Percentiles rank a stretch among this genome's conserved stretches.
phyloP scores from a whole-genome alignment of 2,113 vertebrate genomes.

The Tinamus guttatus region DNA sequence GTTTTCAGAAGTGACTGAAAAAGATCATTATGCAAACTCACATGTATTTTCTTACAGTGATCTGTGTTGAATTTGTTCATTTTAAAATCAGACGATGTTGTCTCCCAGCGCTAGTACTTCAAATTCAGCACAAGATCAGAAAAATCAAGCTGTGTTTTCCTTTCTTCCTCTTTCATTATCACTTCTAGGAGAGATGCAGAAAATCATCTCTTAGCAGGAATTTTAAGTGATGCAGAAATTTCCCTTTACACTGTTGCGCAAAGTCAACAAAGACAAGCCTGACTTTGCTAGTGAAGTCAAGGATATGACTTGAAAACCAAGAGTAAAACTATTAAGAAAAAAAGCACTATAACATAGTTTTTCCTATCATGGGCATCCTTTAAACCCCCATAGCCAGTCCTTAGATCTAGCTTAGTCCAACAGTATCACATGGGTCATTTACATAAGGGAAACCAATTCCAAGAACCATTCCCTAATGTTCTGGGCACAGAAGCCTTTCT shows the following conservation, averaged over 20 bases:
- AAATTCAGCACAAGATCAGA: background rate
- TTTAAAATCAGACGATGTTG: conserved; percentile 24
- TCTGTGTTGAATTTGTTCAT: background rate
- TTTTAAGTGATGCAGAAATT: background rate
- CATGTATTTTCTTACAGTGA: background rate
- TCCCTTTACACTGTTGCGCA: background rate
- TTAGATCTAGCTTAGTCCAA: background rate
- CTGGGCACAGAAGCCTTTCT: background rate
- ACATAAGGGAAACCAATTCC: background rate
- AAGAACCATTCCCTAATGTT: background rate
- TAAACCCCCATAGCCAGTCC: background rate
- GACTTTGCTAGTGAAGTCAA: background rate
- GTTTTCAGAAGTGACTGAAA: background rate
- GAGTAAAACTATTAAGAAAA: background rate
- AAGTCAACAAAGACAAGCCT: background rate
- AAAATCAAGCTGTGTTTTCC: conserved; percentile 13
- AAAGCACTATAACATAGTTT: background rate
- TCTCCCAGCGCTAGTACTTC: background rate
- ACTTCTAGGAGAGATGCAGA: background rate
- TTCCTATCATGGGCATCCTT: background rate
- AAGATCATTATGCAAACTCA: background rate
- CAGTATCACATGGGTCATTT: background rate
- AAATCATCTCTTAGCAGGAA: conserved; percentile 6
- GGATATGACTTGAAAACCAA: background rate
- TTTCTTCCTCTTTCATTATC: conserved; percentile 26